Base-by-base conservation (phyloP, 2,888 invertebrate genomes). In the Thera britannica region DNA sequence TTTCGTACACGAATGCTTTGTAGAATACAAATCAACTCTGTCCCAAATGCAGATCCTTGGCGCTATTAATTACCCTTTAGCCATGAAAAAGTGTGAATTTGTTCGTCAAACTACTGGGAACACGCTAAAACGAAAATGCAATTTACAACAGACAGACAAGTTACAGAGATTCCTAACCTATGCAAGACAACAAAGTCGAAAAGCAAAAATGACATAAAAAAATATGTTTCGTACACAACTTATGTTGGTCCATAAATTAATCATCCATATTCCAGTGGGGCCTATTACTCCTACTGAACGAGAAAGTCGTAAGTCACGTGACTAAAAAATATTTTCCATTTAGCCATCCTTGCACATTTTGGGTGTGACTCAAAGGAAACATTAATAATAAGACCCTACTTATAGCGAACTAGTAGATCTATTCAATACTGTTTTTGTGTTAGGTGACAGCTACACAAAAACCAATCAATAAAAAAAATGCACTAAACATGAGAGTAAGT, bases 191-290 rank as follows among this genome's bases (percentile, higher is more conserved):
- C 77, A 77, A 72, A 72, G 65, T 66, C 74, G 73, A 77, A 76
- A 83, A 83, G 79, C 80, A 81, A 77, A 76, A 79, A 79, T 76
- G 70, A 75, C 82, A 83, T 77, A 84, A 83, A 84, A 83, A 84
- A 83, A 83, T 83, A 75, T 78, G 76, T 79, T 79, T 71, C 71
- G 64, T 65, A 70, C 63, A 55, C 58, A 71, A 71, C 73, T 70
- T 72, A 76, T 77, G 77, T 83, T 83, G 83, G 83, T 83, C 83
- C 83, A 80, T 81, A 81, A 81, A 79, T 73, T 73, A 79, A 74
- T 73, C 65, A 68, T 73, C 38, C 46, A 52, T 55, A 38, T 58
- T 59, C 51, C 60, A 55, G 23, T 55, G 56, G 35, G 36, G 62
- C 44, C 38, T 12, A 1, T 35, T 62, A n/a, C 54, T 11, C 9